phyloP scores from a whole-genome alignment of 2,113 vertebrate genomes.

The Serinus canaria region DNA sequence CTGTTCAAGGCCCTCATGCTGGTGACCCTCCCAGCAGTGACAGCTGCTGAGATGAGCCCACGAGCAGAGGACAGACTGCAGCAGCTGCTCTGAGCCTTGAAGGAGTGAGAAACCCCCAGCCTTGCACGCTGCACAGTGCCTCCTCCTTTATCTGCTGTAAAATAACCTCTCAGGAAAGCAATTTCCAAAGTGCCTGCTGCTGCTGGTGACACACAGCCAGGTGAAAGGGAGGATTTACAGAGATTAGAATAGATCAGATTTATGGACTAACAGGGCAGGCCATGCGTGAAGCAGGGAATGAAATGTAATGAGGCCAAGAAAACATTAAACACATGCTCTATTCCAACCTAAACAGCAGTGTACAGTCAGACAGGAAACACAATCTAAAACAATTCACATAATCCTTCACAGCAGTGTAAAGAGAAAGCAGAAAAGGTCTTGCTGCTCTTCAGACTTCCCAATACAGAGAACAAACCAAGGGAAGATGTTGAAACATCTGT shows the following conservation, averaged over 20 bases:
- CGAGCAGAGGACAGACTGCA: neutral
- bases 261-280: neutral
- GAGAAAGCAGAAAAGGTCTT: neutral
- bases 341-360: neutral
- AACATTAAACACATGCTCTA: neutral
- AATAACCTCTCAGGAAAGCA: neutral
- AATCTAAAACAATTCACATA: neutral
- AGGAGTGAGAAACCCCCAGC: neutral
- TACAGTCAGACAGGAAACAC: neutral
- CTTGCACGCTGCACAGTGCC: neutral
- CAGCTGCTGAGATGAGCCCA: neutral
- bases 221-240: neutral
- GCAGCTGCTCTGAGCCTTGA: neutral
- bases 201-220: neutral
- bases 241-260: neutral
- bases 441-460: neutral
- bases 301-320: neutral
- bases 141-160: neutral
- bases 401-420: neutral
- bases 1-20: neutral
- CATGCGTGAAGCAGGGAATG: neutral
- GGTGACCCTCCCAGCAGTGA: neutral
- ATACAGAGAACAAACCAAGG: neutral
- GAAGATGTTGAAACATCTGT: neutral
- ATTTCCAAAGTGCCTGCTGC: neutral